Evolutionary conservation across 1,140 invertebrate species (phyloP).

Genomic region (Whitmania pigra): DNA sequence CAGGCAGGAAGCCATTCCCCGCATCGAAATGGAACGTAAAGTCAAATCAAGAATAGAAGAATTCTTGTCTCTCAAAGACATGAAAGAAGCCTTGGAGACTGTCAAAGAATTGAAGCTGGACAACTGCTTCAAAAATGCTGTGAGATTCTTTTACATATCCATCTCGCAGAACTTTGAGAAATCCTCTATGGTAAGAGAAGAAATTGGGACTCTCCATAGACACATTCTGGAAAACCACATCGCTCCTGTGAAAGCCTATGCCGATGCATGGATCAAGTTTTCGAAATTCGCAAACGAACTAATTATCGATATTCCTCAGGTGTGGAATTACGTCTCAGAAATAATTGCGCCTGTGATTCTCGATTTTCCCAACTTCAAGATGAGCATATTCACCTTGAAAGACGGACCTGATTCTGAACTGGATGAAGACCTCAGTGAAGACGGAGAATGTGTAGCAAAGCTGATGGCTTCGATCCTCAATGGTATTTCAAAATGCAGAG

Average conservation of each 20-base stretch:
- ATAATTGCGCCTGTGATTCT: no score
- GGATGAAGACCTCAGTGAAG: no score
- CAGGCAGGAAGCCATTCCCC: no score
- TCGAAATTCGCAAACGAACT: constrained; percentile 52
- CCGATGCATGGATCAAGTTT: constrained; percentile 45
- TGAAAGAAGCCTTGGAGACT: constrained; percentile 41
- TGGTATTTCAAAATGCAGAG: no score
- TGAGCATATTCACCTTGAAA: no score
- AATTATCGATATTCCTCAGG: constrained; percentile 59
- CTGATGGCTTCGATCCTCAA: no score
- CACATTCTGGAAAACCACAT: constrained; percentile 40
- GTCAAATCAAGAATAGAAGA: neutral
- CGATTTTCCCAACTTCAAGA: no score
- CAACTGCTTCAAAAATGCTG: neutral
- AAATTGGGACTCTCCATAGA: constrained; percentile 40
- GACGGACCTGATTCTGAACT: no score
- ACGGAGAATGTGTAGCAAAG: no score
- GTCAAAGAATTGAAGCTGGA: constrained; percentile 34
- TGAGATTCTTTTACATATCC: constrained; percentile 37
- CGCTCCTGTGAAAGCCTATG: constrained; percentile 33
- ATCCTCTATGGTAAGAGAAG: constrained; percentile 35
- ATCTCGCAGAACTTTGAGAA: constrained; percentile 43
- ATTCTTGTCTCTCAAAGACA: neutral
- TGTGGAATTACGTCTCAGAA: constrained; percentile 51
- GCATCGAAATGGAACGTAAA: neutral